Base-by-base conservation (phyloP, 2,113 vertebrate genomes). In the Thymallus thymallus region DNA sequence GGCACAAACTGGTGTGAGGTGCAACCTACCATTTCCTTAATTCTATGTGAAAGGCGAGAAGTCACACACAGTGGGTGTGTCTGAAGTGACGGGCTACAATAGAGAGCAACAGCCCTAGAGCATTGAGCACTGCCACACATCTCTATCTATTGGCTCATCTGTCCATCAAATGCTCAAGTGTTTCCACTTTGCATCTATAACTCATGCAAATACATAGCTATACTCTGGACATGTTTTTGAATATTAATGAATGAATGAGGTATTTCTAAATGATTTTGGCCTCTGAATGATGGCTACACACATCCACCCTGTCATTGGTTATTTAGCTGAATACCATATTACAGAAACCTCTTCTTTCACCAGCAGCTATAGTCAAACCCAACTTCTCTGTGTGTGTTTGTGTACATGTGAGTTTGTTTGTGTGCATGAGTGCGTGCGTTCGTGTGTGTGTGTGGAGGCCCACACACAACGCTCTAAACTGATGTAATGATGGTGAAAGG, bases 401-500 rank as follows among this genome's bases (percentile, higher is more conserved):
- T 41, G 9, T 9, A 41, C 9, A 9, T 41, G 35, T 10, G 35
- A 41, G 35, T 41, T 41, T 10, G 35, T 41, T 41, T 41, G 35
- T 32, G 32, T 41, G 35, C 35, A 41, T 41, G 35, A 12, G 35
- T 41, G 10, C 9, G 35, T 41, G 35, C 10, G 35, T 41, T 7
- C 10, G 35, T 41, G 9, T 41, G 35, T 41, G 35, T 41, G 94
- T 94, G 92, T 93, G 87, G 92, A 94, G 89, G 91, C 90, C 91
- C 90, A 91, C 92, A 92, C 88, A 90, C 35, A 41, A 41, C 89
- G 91, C 86, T 91, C 90, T 91, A 89, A 91, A 90, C 89, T 92
- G 91, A 93, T 91, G 92, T 93, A 91, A 92, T 91, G 92, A 92
- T 86, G 89, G 90, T 91, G 91, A 93, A 92, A 91, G 91, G 90